Percentiles rank a stretch among this genome's conserved stretches.
Conservation (phyloP, 2,797 vertebrate genomes). For the Pseudomugil gertrudae region DNA sequence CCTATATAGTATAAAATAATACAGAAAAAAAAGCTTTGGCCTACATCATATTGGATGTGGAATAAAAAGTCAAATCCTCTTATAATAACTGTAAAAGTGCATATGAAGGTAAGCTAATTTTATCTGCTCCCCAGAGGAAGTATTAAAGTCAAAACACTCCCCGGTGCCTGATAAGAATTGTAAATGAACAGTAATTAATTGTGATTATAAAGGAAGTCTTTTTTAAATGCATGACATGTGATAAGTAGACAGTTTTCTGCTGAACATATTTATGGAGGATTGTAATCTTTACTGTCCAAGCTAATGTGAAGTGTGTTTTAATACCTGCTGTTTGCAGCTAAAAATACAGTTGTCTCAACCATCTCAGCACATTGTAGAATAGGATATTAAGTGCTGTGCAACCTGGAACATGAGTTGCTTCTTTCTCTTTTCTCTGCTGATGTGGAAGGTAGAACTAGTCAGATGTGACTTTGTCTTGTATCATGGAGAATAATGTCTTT, state of each 20-base stretch:
- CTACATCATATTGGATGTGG: conserved; percentile 9
- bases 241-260: conserved; percentile 16
- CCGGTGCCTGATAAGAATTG: conserved; percentile 18
- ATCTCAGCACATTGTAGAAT: conserved; percentile 4
- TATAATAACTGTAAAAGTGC: conserved; percentile 14
- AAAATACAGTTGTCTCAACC: conserved; percentile 36
- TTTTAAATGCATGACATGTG: conserved; percentile 1
- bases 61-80: conserved; percentile 11
- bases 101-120: conserved; percentile 36
- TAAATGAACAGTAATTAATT: conserved; percentile 47
- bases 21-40: not conserved
- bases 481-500: conserved; percentile 13
- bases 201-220: conserved; percentile 23
- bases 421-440: not conserved
- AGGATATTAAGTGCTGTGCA: conserved; percentile 1
- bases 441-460: conserved; percentile 15
- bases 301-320: conserved; percentile 16
- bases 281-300: conserved; percentile 17
- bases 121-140: conserved; percentile 27
- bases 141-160: conserved; percentile 26
- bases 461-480: conserved; percentile 17
- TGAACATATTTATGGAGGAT: conserved; percentile 3
- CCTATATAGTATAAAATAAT: conserved; percentile 9
- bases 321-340: conserved; percentile 18
- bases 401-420: conserved; percentile 3